Evolutionary conservation across 2,797 vertebrate genomes (phyloP).

Genomic region (Menidia menidia): DNA sequence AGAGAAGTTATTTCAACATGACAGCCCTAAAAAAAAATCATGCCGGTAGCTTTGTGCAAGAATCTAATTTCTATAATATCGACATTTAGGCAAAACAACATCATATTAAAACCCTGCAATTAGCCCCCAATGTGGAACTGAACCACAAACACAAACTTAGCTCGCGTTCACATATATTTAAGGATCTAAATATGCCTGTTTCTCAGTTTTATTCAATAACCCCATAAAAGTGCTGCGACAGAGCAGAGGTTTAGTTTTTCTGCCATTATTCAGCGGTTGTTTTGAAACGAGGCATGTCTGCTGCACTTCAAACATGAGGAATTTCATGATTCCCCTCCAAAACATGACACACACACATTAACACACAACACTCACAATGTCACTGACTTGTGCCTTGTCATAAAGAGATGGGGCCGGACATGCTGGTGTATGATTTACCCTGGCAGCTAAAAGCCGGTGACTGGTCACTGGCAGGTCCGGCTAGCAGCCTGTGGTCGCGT

Average conservation of each 20-base stretch:
- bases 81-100: not conserved
- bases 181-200: slow-evolving; percentile 38
- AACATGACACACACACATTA: slow-evolving; percentile 44
- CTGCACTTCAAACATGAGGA: slow-evolving; percentile 54
- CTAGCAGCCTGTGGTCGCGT: slow-evolving; percentile 41
- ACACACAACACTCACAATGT: slow-evolving; percentile 16
- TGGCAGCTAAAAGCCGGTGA: slow-evolving; percentile 54
- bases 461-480: slow-evolving; percentile 50
- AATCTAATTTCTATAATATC: not conserved
- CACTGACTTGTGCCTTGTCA: slow-evolving; percentile 55
- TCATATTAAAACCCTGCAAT: slow-evolving; percentile 26
- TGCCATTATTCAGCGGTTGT: slow-evolving; percentile 69
- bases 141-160: slow-evolving; percentile 33
- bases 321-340: slow-evolving; percentile 44
- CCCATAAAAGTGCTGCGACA: slow-evolving; percentile 51
- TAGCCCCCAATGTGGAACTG: slow-evolving; percentile 20
- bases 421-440: slow-evolving; percentile 56
- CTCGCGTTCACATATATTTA: slow-evolving; percentile 43
- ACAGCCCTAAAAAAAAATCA: not conserved
- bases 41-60: not conserved
- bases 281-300: slow-evolving; percentile 59
- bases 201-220: slow-evolving; percentile 47
- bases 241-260: slow-evolving; percentile 53
- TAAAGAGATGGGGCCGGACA: slow-evolving; percentile 50
- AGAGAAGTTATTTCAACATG: not conserved